These are phyloP conservation scores for Ceyx erithaca DNA, from an alignment of 2,797 vertebrate genomes.

Conservation along the genomic window DNA sequence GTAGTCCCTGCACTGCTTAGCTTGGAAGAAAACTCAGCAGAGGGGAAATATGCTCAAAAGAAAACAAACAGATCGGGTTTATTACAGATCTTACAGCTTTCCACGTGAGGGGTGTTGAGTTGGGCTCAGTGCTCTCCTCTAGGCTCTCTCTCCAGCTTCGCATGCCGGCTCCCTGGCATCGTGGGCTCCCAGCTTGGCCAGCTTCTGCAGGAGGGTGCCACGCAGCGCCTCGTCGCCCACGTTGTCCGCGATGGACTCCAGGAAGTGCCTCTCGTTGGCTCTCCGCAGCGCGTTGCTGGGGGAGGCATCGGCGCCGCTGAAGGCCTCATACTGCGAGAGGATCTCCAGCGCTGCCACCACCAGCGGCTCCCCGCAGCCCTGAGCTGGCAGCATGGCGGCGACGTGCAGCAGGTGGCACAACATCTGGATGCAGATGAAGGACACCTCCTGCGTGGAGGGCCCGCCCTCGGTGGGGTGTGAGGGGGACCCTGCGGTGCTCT, in stretches of 20 bases:
- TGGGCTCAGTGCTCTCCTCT: neutral
- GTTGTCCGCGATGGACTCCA: slow-evolving; percentile 87
- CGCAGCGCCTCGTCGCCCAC: slow-evolving; percentile 83
- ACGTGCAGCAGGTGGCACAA: slow-evolving; percentile 95
- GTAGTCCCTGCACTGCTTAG: fast-evolving
- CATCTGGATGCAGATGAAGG: slow-evolving; percentile 91
- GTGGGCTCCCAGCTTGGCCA: slow-evolving; percentile 76
- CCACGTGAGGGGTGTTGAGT: fast-evolving
- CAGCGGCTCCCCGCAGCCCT: slow-evolving; percentile 78
- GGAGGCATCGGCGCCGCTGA: slow-evolving; percentile 76
- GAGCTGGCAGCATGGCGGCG: slow-evolving; percentile 89
- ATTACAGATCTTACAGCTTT: slow-evolving; percentile 2
- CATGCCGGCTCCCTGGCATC: fast-evolving
- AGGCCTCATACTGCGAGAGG: slow-evolving; percentile 85
- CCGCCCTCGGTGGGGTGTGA: neutral
- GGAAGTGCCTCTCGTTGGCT: slow-evolving; percentile 89
- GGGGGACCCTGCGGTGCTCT: slow-evolving; percentile 32
- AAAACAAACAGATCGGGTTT: neutral
- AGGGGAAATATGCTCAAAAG: neutral
- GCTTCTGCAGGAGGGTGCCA: slow-evolving; percentile 89
- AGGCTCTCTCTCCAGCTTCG: neutral
- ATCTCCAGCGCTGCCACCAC: slow-evolving; percentile 90
- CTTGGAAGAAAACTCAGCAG: neutral
- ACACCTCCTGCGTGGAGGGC: slow-evolving; percentile 79
- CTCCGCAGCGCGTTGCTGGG: slow-evolving; percentile 82